phyloP scores from a whole-genome alignment of 2,888 invertebrate species.

The Xestia xanthographa region DNA sequence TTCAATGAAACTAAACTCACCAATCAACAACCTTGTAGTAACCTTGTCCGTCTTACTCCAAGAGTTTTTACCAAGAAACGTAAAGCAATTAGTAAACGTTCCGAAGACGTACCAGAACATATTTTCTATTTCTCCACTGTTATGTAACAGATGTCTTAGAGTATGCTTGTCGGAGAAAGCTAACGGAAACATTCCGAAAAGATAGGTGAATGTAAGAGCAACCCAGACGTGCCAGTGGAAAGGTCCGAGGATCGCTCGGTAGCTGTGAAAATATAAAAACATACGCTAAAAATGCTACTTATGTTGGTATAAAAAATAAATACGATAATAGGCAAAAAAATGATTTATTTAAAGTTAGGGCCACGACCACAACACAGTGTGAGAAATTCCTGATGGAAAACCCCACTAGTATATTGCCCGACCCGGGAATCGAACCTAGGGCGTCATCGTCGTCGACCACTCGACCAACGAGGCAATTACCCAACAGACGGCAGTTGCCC shows the following conservation, averaged over 20 bases:
- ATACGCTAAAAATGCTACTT: background rate
- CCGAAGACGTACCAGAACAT: conserved; percentile 97
- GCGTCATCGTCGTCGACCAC: no score
- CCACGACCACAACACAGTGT: no score
- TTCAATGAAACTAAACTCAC: conserved; percentile 80
- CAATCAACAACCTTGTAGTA: conserved; percentile 93
- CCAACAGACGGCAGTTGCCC: no score
- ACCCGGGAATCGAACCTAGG: no score
- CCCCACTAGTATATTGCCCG: no score
- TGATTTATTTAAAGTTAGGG: no score
- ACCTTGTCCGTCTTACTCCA: conserved; percentile 93
- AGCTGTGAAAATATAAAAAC: conserved; percentile 84
- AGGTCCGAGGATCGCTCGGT: conserved; percentile 95
- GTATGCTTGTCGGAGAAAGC: conserved; percentile 94
- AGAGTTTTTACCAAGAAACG: conserved; percentile 92
- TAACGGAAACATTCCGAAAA: conserved; percentile 94
- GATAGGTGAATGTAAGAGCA: conserved; percentile 92
- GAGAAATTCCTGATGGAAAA: no score
- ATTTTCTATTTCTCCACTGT: conserved; percentile 94
- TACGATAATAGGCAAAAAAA: no score
- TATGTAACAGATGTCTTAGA: conserved; percentile 91
- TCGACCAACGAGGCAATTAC: no score
- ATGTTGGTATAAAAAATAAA: no score
- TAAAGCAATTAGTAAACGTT: conserved; percentile 95
- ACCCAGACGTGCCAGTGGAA: conserved; percentile 96